Conservation (phyloP, 2,797 vertebrate species). For the Naso thynnoides region DNA sequence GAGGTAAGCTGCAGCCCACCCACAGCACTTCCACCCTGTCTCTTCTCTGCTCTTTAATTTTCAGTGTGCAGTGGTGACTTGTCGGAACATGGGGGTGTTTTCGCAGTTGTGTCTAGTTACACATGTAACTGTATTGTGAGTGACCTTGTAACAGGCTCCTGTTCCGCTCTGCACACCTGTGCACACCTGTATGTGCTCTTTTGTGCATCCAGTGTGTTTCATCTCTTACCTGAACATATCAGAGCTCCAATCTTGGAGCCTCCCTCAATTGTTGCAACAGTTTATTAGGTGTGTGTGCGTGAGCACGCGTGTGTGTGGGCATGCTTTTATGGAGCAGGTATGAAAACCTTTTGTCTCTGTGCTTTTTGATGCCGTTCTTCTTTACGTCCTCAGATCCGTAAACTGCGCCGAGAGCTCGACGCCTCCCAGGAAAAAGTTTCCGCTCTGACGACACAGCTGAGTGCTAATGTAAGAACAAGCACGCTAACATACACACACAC, state of each 20-base stretch:
- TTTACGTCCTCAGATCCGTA: slow-evolving; percentile 89
- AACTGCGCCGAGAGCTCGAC: slow-evolving; percentile 94
- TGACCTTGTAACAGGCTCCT: slow-evolving; percentile 57
- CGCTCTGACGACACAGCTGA: slow-evolving; percentile 96
- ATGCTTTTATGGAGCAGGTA: slow-evolving; percentile 2
- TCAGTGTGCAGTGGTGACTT: slow-evolving; percentile 47
- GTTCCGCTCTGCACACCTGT: slow-evolving; percentile 64
- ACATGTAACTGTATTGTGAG: slow-evolving; percentile 55
- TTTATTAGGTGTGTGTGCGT: neutral
- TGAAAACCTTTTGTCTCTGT: slow-evolving; percentile 18
- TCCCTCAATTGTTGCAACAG: slow-evolving; percentile 42
- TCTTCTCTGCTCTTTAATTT: slow-evolving; percentile 60
- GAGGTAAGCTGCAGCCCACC: slow-evolving; percentile 89
- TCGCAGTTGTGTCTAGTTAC: slow-evolving; percentile 65
- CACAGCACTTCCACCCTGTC: slow-evolving; percentile 26
- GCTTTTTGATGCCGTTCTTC: slow-evolving; percentile 27
- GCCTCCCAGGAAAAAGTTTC: slow-evolving; percentile 98
- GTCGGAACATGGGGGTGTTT: slow-evolving; percentile 64
- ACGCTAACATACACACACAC: slow-evolving; percentile 1
- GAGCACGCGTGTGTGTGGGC: slow-evolving; percentile 7
- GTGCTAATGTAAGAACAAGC: slow-evolving; percentile 89
- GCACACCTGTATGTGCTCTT: slow-evolving; percentile 48
- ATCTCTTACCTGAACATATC: slow-evolving; percentile 44
- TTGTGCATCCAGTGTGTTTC: slow-evolving; percentile 35
- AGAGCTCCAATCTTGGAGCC: slow-evolving; percentile 39